These are phyloP conservation scores for Echinarachnius parma DNA, from an alignment of 53 echinoderm and acorn worm genomes.

Conservation along the genomic window DNA sequence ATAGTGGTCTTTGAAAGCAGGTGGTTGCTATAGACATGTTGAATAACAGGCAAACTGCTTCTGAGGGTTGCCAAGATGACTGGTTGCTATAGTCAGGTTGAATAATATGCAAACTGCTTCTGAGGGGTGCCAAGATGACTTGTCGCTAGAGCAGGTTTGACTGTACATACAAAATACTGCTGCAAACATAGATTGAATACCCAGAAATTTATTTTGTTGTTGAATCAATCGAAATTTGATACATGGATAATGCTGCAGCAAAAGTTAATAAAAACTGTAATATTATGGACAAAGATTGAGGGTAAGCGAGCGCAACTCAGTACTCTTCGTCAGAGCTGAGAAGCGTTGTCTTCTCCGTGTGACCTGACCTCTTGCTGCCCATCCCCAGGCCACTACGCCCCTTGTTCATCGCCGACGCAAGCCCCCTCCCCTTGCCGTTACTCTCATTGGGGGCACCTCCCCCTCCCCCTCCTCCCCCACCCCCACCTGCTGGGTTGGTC, in stretches of 20 bases:
- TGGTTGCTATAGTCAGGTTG: no score
- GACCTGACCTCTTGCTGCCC: conserved; percentile 54
- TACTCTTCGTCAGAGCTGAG: conserved; percentile 86
- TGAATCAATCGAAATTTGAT: no score
- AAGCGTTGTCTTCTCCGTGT: conserved; percentile 89
- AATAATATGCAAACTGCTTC: no score
- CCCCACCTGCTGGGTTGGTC: conserved; percentile 21
- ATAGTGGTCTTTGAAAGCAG: no score
- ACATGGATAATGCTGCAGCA: not conserved
- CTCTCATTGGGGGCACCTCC: conserved; percentile 39
- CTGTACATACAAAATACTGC: no score
- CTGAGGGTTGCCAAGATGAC: no score
- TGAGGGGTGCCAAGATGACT: no score
- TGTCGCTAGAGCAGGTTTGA: no score
- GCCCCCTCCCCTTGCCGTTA: conserved; percentile 47
- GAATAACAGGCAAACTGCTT: no score
- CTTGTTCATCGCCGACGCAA: conserved; percentile 28
- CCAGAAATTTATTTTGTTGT: no score
- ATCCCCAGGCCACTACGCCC: conserved; percentile 32
- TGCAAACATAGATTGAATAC: no score
- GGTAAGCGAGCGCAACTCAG: conserved; percentile 1
- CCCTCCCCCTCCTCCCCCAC: conserved; percentile 18
- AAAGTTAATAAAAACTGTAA: not conserved
- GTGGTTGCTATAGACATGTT: no score
- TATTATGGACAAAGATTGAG: not conserved